Conservation (phyloP, 2,113 vertebrate species). For the Clarias macrocephalus region DNA sequence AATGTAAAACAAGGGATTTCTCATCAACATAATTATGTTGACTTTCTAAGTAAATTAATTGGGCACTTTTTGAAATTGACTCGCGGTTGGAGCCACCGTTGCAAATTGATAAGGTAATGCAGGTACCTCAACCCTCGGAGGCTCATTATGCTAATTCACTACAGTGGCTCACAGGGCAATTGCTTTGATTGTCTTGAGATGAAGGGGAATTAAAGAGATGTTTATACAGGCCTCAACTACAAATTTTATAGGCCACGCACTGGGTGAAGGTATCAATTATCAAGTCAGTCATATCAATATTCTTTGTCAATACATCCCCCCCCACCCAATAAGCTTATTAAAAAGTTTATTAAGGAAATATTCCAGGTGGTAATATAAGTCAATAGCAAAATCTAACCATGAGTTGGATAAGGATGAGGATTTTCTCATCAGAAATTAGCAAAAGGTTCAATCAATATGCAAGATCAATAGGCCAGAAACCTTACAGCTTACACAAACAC, state of each 20-base stretch:
- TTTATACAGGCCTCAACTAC: slow-evolving; percentile 54
- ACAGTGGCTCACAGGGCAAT: slow-evolving; percentile 60
- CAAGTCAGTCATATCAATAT: slow-evolving; percentile 5
- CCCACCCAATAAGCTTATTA: background rate
- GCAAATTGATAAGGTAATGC: slow-evolving; percentile 64
- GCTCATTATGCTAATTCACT: slow-evolving; percentile 62
- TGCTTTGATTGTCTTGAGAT: slow-evolving; percentile 64
- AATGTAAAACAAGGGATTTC: slow-evolving; percentile 50
- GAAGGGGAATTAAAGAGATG: slow-evolving; percentile 62
- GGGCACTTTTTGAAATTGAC: slow-evolving; percentile 61
- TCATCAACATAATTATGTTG: slow-evolving; percentile 63
- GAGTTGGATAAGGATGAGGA: background rate
- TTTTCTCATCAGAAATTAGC: slow-evolving; percentile 20
- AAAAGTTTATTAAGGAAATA: background rate
- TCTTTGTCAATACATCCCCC: slow-evolving; percentile 11
- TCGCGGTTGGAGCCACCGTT: slow-evolving; percentile 54
- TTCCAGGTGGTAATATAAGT: background rate
- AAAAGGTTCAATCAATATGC: slow-evolving; percentile 8
- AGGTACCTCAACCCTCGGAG: slow-evolving; percentile 60
- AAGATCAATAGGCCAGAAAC: slow-evolving; percentile 14
- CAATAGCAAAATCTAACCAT: background rate
- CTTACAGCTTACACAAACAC: slow-evolving; percentile 10
- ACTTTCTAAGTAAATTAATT: slow-evolving; percentile 65
- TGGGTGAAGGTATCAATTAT: slow-evolving; percentile 21
- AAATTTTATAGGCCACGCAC: slow-evolving; percentile 51